Percentiles rank a stretch among this genome's conserved stretches.
Conservation (phyloP, 2,888 invertebrate genomes). For the Beris chalybata region DNA sequence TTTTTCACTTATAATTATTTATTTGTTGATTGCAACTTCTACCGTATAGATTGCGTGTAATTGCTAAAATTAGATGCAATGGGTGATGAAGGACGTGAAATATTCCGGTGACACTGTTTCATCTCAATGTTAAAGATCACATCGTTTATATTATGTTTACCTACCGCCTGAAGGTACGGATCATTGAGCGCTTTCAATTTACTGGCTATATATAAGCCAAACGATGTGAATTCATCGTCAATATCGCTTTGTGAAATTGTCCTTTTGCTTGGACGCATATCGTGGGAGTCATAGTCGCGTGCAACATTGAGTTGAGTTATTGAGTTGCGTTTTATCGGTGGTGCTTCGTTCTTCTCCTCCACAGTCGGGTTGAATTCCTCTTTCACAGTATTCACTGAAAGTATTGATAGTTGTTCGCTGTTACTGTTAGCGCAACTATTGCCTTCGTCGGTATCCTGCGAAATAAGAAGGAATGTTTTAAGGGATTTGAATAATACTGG, state of each 20-base stretch:
- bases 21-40: too few relatives aligned
- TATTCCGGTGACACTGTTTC: slow-evolving; percentile 7
- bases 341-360: background rate
- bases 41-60: too few relatives aligned
- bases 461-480: background rate
- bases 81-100: background rate
- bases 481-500: background rate
- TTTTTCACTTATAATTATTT: too few relatives aligned
- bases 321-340: background rate
- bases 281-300: background rate
- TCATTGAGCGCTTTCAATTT: slow-evolving; percentile 22
- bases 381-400: slow-evolving; percentile 11
- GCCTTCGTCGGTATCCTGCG: slow-evolving; percentile 5
- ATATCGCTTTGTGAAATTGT: background rate
- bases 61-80: background rate
- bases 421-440: slow-evolving; percentile 2
- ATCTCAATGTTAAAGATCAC: slow-evolving; percentile 21
- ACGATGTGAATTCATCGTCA: slow-evolving; percentile 19
- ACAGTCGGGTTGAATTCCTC: background rate
- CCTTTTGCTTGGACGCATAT: background rate
- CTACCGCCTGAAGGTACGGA: slow-evolving; percentile 17
- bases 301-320: background rate
- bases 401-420: slow-evolving; percentile 12
- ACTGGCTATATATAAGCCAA: slow-evolving; percentile 22
- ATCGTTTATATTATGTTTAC: slow-evolving; percentile 18